A percentile compares a stretch with the other conserved stretches of the same genome.
Conservation (phyloP, 2,797 vertebrate genomes). For the Takifugu rubripes region DNA sequence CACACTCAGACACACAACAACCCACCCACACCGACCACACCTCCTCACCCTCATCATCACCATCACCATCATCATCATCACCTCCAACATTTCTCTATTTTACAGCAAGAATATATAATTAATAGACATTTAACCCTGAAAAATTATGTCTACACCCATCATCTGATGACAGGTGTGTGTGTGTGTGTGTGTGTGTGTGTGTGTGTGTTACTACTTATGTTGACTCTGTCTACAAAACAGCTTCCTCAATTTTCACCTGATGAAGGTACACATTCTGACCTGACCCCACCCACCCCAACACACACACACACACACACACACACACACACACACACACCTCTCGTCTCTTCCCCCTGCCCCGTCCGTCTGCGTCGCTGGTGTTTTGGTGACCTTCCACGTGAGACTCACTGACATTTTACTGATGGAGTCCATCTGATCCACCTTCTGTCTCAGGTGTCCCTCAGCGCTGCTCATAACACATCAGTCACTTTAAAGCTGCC, state of each 20-base stretch:
- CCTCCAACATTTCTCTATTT: too few species aligned
- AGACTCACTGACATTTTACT: slow-evolving; percentile 43
- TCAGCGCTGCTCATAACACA: slow-evolving; percentile 70
- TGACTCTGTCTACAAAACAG: slow-evolving; percentile 73
- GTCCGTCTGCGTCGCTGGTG: slow-evolving; percentile 18
- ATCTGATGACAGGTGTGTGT: too few species aligned
- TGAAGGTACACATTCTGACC: slow-evolving; percentile 60
- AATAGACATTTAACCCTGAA: too few species aligned
- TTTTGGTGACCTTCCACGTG: slow-evolving; percentile 8
- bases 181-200: not conserved
- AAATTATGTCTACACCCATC: too few species aligned
- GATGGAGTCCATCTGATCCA: slow-evolving; percentile 64
- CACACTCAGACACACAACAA: not conserved
- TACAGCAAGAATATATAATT: too few species aligned
- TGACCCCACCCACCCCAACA: slow-evolving; percentile 45
- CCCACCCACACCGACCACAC: not conserved
- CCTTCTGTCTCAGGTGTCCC: slow-evolving; percentile 67
- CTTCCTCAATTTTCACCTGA: slow-evolving; percentile 74
- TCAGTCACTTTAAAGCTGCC: slow-evolving; percentile 77
- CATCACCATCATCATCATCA: not conserved
- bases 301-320: slow-evolving; percentile 1
- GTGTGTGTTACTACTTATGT: slow-evolving; percentile 64
- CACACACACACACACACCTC: not conserved
- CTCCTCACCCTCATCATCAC: not conserved
- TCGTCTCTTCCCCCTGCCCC: slow-evolving; percentile 27